Evolutionary conservation across 2,888 invertebrate genomes (phyloP).

Genomic region (Euplagia quadripunctaria): DNA sequence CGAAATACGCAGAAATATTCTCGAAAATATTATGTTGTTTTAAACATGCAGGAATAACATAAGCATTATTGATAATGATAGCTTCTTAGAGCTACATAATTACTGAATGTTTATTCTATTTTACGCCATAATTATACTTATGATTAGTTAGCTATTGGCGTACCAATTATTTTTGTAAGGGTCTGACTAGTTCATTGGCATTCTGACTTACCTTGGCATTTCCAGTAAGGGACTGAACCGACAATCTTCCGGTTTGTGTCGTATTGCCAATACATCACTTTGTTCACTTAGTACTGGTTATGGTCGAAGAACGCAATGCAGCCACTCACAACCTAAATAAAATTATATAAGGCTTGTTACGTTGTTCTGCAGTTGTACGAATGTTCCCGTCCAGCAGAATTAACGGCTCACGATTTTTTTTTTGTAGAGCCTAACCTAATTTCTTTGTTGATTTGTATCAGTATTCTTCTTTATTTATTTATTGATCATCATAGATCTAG

Average conservation of each 20-base stretch:
- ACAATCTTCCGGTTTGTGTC: not conserved
- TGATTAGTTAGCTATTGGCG: not conserved
- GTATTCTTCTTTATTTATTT: too few relatives aligned
- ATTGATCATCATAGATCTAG: too few relatives aligned
- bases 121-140: not conserved
- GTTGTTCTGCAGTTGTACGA: too few relatives aligned
- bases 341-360: too few relatives aligned
- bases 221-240: not conserved
- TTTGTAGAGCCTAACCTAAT: too few relatives aligned
- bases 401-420: too few relatives aligned
- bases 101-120: not conserved
- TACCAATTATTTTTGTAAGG: not conserved
- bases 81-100: slow-evolving; percentile 2
- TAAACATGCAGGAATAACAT: not conserved
- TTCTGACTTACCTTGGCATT: not conserved
- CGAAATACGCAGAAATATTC: slow-evolving; percentile 37
- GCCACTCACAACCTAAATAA: too few relatives aligned
- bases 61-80: not conserved
- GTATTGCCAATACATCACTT: not conserved
- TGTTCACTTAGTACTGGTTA: not conserved
- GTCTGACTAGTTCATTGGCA: not conserved
- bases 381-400: too few relatives aligned
- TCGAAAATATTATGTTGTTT: slow-evolving; percentile 7
- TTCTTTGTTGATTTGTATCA: too few relatives aligned
- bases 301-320: too few relatives aligned